Percentiles rank a stretch among this genome's conserved stretches.
Conservation (phyloP, 1,140 invertebrate genomes). For the Subanguina moxae region DNA sequence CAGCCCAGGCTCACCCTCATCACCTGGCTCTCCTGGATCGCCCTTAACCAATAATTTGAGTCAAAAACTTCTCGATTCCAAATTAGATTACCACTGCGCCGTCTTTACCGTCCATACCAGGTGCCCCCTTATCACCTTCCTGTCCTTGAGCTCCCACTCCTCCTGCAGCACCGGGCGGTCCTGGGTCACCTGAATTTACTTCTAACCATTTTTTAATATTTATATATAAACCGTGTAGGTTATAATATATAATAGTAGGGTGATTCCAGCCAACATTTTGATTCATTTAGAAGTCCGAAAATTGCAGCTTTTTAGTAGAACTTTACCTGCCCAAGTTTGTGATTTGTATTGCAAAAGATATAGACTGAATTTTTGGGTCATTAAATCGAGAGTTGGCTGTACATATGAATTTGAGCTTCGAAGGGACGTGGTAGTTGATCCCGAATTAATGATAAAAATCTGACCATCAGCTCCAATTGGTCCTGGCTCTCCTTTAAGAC, state of each 20-base stretch:
- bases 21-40: slow-evolving; percentile 25
- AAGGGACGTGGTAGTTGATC: no score
- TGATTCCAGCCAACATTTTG: not conserved
- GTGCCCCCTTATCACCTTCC: slow-evolving; percentile 26
- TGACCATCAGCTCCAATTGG: slow-evolving; percentile 22
- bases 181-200: slow-evolving; percentile 15
- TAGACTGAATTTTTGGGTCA: no score
- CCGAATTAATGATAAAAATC: not conserved
- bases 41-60: slow-evolving; percentile 3
- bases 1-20: slow-evolving; percentile 27
- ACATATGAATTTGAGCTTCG: no score
- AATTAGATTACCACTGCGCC: slow-evolving; percentile 12
- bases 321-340: no score
- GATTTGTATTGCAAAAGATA: no score
- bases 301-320: no score
- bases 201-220: no score
- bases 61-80: not conserved
- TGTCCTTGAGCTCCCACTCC: slow-evolving; percentile 25
- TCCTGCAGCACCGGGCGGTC: slow-evolving; percentile 23
- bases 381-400: no score
- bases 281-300: no score
- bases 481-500: slow-evolving; percentile 36
- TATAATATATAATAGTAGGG: no score
- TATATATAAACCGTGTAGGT: no score
- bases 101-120: slow-evolving; percentile 27